Evolutionary conservation across 2,797 vertebrate species (phyloP), one percentile per base, ranked within the genome.

Genomic region (Arctocebus calabarensis): DNA sequence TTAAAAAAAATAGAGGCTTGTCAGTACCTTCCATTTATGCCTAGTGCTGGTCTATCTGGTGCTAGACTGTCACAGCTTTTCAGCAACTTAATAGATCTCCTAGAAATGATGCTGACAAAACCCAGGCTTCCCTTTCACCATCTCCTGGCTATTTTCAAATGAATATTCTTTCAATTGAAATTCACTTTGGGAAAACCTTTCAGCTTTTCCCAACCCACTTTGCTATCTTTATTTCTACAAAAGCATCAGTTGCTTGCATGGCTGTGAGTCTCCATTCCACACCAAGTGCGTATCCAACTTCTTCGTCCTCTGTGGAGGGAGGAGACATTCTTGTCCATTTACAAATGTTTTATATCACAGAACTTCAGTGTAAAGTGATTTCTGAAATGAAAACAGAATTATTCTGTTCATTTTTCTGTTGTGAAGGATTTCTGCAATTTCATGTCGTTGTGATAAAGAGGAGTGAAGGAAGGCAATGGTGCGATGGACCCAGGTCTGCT

Each of bases 171-270:
- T 87, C 19, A 70, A 5, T 16, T 94, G 77, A 83, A 87, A 71
- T 90, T 92, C 48, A 55, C 34, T 94, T 43, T 61, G 43, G 20
- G 16, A 29, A 97, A 87, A 68, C 4, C 57, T 95, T 95, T 90
- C 19, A 66, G 48, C 22, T 87, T 11, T 52, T 59, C 59, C 34
- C 7, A 22, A 12, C 10, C 1, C 17, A 11, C 29, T 48, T 93
- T 84, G 4, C 25, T 8, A 1, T 79, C 48, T 19, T 52, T 59
- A 7, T 81, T 59, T 92, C 7, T 29, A 27, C 2, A 37, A 93
- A 20, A 70, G 2, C 25, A 82, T 37, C 16, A 4, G 5, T 19
- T 19, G 2, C 13, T 25, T 1, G 1, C 9, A 16, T 22, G 16
- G 7, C 10, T 37, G 1, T 25, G n/a, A 16, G 25, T 5, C 19